Evolutionary conservation across 1,140 invertebrate genomes (phyloP), one percentile per base, ranked within the genome.

Genomic region (Zaprionus gabonicus): DNA sequence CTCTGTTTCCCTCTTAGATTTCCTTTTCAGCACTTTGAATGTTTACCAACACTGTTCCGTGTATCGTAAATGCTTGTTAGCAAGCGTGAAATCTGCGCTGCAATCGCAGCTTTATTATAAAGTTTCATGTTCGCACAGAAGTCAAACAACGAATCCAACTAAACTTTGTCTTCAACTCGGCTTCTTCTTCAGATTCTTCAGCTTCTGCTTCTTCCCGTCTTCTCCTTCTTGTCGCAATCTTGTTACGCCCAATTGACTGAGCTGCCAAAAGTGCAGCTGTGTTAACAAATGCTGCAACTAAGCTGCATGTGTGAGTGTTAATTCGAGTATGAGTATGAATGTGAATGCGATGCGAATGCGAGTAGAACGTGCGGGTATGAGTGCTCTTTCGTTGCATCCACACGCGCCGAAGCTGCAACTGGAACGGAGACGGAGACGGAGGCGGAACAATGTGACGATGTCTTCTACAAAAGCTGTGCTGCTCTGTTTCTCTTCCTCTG

Each of bases 261-360:
- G 64, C 23, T 34, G 66, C 41, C 56, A 49, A 23, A 51, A 55
- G 7, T 34, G 31, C 36, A 55, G 68, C 41, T 63, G 36, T 27
- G 41, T 31, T 44, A 23, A 69, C 31, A 27, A 51, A 38, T 60
- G n/a, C 46, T 62, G 17, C 46, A 57, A 69, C 25, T 56, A 44
- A 56, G 53, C 25, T 5, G 15, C 25, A 12, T 15, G 27, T 36
- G n/a, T 56, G 51, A 57, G 60, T 38, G 20, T 56, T 20, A 51
- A 25, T 25, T 51, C 46, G 46, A 20, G 20, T 51, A 51, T 51
- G 46, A 51, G 46, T 51, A 51, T 51, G 36, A 59, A 51, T 17
- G 55, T 49, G 71, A 73, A 70, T 69, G 12, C 12, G n/a, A 46
- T 77, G 79, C 73, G 77, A 68, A 58, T 41, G 64, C 59, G 71